phyloP scores from a whole-genome alignment of 1,140 invertebrate species.

The Whitmania pigra region DNA sequence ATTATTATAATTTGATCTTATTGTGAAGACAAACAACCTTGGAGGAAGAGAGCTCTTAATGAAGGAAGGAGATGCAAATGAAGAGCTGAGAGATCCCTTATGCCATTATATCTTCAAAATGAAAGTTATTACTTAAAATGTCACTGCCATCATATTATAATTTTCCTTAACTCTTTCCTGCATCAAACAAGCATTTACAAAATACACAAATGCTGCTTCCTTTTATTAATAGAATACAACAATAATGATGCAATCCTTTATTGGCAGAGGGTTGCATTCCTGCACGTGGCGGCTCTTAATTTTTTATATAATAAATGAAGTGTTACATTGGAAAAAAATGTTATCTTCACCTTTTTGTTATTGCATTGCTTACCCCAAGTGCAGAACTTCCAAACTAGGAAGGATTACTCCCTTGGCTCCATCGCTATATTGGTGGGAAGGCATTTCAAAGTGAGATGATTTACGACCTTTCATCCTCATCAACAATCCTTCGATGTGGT shows the following conservation, averaged over 20 bases:
- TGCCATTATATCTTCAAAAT: slow-evolving; percentile 5
- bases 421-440: slow-evolving; percentile 5
- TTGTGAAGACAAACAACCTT: not conserved
- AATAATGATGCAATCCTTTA: no score
- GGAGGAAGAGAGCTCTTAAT: slow-evolving; percentile 8
- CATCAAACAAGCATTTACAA: no score
- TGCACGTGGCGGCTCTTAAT: no score
- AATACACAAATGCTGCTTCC: no score
- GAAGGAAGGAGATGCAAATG: not conserved
- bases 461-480: slow-evolving; percentile 29
- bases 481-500: slow-evolving; percentile 40
- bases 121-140: no score
- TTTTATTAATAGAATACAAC: no score
- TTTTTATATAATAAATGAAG: no score
- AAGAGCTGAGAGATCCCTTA: not conserved
- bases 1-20: not conserved
- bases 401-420: slow-evolving; percentile 29
- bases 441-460: not conserved
- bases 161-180: no score
- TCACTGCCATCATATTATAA: no score
- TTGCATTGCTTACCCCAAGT: slow-evolving; percentile 34
- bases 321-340: no score
- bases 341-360: not conserved
- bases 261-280: no score
- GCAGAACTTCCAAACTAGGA: slow-evolving; percentile 40